Base-by-base conservation (phyloP, 1,140 invertebrate genomes). In the Drosophila melanica region DNA sequence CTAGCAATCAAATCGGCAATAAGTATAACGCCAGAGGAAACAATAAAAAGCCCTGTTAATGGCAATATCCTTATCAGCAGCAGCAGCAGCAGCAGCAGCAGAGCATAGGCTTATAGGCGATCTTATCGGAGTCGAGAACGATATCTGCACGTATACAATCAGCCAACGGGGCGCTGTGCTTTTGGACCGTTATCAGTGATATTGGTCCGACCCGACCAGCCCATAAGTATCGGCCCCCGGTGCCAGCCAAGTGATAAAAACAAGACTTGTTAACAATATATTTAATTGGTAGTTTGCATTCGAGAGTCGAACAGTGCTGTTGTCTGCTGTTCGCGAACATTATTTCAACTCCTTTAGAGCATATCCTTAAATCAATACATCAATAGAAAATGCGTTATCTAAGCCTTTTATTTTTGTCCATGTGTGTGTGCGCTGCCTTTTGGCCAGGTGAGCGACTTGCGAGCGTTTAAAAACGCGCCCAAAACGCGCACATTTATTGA, bases 261-360 rank as follows among this genome's bases (percentile, higher is more conserved):
- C 89, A 90, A 77, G 66, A 73, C 74, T 73, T 77, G 81, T 90
- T 91, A 91, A 91, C 81, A 87, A 78, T 87, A 69, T 86, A 90
- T 90, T 85, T 87, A 87, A 90, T 84, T 87, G 81, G 64, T 91
- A 91, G 90, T 91, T 81, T 55, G 66, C 65, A 73, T 87, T 81
- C 60, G 58, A 80, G 59, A 60, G 63, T 80, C 77, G 70, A 76
- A 54, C 63, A 41, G 78, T 58, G 69, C 77, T 75, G 73, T 80
- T 77, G 75, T 68, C 51, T 16, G 9, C 39, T 44, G 14, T 44
- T 35, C 18, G 53, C 18, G 16, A 12, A 12, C 23, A 10, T 16
- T n/a, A n/a, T 18, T 9, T 14, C 20, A 27, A 42, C 11, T 5
- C 51, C 58, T 39, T 63, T 44, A 16, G 33, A 1, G 16, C 4